These are phyloP conservation scores for Diarsia brunnea DNA, from an alignment of 2,888 invertebrate species.

Conservation along the genomic window DNA sequence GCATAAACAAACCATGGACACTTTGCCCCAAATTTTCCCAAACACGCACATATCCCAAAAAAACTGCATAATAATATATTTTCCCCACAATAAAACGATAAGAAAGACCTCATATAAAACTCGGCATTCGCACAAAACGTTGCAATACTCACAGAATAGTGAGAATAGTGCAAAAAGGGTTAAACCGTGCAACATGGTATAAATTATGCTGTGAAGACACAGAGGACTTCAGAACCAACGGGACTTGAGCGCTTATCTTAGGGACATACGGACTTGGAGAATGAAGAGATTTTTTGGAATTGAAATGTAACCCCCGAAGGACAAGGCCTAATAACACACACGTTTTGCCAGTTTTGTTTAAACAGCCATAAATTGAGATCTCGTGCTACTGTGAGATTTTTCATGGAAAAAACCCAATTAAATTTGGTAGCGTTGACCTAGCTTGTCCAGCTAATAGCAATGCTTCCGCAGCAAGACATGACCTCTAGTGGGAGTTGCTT, in stretches of 20 bases:
- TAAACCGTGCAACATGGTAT: slow-evolving; percentile 68
- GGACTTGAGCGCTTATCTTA: slow-evolving; percentile 60
- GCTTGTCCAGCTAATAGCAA: no score
- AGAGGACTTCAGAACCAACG: slow-evolving; percentile 64
- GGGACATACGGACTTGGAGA: slow-evolving; percentile 33
- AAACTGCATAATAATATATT: slow-evolving; percentile 22
- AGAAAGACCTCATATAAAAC: slow-evolving; percentile 43
- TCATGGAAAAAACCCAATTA: no score
- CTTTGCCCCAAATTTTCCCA: not conserved
- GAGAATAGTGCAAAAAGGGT: slow-evolving; percentile 63
- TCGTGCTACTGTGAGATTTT: no score
- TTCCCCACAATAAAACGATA: slow-evolving; percentile 34
- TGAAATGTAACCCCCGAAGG: no score
- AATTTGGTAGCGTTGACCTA: no score
- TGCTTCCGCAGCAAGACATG: no score
- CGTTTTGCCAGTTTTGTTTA: no score
- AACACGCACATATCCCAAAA: not conserved
- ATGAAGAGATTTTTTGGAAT: not conserved
- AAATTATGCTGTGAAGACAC: slow-evolving; percentile 72
- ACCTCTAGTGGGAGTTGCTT: no score
- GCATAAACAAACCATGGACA: slow-evolving; percentile 12
- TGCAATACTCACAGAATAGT: slow-evolving; percentile 58
- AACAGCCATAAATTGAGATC: no score
- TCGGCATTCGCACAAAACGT: slow-evolving; percentile 31
- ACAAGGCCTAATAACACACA: no score